These are phyloP conservation scores for Sylvietta virens DNA, from an alignment of 2,113 vertebrate genomes.

Conservation along the genomic window DNA sequence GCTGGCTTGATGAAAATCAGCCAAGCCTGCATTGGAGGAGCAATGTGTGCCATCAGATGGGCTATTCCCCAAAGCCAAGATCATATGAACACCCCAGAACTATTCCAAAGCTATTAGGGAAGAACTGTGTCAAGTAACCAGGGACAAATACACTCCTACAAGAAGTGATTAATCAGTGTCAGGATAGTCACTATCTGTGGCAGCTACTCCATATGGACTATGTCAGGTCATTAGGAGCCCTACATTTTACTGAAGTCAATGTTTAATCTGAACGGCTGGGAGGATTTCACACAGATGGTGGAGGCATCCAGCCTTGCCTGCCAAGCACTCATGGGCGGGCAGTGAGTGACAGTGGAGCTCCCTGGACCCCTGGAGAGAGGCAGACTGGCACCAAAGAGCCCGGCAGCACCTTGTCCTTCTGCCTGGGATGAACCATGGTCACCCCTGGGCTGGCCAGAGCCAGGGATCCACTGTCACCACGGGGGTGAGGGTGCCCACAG, in stretches of 20 bases:
- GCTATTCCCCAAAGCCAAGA: slow-evolving; percentile 29
- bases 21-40: background rate
- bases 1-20: background rate
- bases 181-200: slow-evolving; percentile 43
- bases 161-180: slow-evolving; percentile 62
- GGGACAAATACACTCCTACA: slow-evolving; percentile 26
- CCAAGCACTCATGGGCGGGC: background rate
- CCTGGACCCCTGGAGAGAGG: background rate
- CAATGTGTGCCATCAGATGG: background rate
- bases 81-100: slow-evolving; percentile 20
- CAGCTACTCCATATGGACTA: slow-evolving; percentile 53
- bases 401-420: background rate
- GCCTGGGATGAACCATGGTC: background rate
- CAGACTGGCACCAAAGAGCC: background rate
- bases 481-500: fast-evolving
- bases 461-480: fast-evolving
- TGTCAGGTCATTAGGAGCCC: slow-evolving; percentile 39
- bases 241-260: slow-evolving; percentile 16
- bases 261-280: slow-evolving; percentile 10
- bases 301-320: background rate
- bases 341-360: background rate
- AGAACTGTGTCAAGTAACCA: slow-evolving; percentile 54
- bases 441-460: background rate
- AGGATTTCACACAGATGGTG: slow-evolving; percentile 38
- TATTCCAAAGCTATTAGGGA: slow-evolving; percentile 54